Percentiles rank a stretch among this genome's conserved stretches.
Conservation (phyloP, 2,113 vertebrate genomes). For the Trichomycterus rosablanca region DNA sequence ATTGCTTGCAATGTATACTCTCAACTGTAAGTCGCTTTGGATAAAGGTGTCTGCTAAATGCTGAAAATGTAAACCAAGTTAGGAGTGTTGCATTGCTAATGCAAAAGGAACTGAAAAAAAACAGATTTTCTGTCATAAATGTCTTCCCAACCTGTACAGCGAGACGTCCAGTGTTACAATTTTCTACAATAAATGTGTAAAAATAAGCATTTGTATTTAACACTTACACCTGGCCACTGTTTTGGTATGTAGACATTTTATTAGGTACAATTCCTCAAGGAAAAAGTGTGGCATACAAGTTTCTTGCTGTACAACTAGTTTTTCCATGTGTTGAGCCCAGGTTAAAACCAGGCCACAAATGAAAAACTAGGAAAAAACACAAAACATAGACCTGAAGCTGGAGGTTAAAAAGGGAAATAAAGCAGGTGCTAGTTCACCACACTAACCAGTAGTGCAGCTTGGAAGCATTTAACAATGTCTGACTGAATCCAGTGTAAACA, state of each 20-base stretch:
- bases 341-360: slow-evolving; percentile 27
- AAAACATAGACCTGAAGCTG: slow-evolving; percentile 16
- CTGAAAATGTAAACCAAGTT: too few relatives aligned
- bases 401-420: slow-evolving; percentile 29
- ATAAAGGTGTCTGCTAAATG: too few relatives aligned
- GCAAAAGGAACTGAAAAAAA: too few relatives aligned
- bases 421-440: slow-evolving; percentile 36
- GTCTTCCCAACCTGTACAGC: too few relatives aligned
- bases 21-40: too few relatives aligned
- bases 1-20: too few relatives aligned
- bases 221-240: too few relatives aligned
- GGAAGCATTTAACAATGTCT: slow-evolving; percentile 22
- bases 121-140: too few relatives aligned
- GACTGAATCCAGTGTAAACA: slow-evolving; percentile 24
- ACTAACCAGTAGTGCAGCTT: slow-evolving; percentile 44
- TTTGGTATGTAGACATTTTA: slow-evolving; percentile 55
- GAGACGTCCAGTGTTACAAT: too few relatives aligned
- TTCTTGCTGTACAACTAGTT: slow-evolving; percentile 56
- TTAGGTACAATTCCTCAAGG: slow-evolving; percentile 61
- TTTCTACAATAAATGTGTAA: too few relatives aligned
- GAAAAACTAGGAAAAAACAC: slow-evolving; percentile 41
- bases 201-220: too few relatives aligned
- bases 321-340: slow-evolving; percentile 28
- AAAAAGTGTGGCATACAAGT: slow-evolving; percentile 61
- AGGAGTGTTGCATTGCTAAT: too few relatives aligned